Base-by-base conservation (phyloP, 2,797 vertebrate species). In the Salmo trutta region DNA sequence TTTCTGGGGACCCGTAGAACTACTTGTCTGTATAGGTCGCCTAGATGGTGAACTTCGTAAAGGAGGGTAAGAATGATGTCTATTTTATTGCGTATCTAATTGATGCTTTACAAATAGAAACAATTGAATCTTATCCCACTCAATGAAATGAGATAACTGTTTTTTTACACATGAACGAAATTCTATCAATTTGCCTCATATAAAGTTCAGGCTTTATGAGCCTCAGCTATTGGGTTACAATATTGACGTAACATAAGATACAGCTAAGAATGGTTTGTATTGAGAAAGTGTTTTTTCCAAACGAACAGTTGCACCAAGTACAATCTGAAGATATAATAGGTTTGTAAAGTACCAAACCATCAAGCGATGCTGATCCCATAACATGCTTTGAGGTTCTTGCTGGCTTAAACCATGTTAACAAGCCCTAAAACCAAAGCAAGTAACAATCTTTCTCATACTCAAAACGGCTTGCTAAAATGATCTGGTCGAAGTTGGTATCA, bases 341-440 rank as follows among this genome's bases (percentile, higher is more conserved):
- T 76, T 79, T 67, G 65, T 52, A 79, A 83, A 41, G 77, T 79
- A 74, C 75, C 36, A 75, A 75, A 78, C 77, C 86, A 82, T 79
- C 73, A 21, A 87, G 81, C 83, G 74, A 75, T 81, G 41, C 41
- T 47, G 82, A 87, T 79, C 82, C 79, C 70, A 76, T 82, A 83
- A 77, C 31, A 83, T 66, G 80, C 53, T 76, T 77, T 56, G 76
- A 82, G 77, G 73, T 85, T 62, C 81, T 65, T 62, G 76, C 56
- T 74, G 81, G 75, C 81, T 87, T 83, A 81, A 83, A 83, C 73
- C 76, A 87, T 79, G 73, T 53, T 80, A 82, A 76, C 83, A 87
- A 66, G 56, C 66, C 75, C 36, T 41, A 41, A 41, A 2, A 47
- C 8, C 75, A 70, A 77, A 62, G n/a, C n/a, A 62, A 10, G 59